These are phyloP conservation scores for Macrotus californicus DNA, from an alignment of 2,113 vertebrate genomes.

Conservation along the genomic window DNA sequence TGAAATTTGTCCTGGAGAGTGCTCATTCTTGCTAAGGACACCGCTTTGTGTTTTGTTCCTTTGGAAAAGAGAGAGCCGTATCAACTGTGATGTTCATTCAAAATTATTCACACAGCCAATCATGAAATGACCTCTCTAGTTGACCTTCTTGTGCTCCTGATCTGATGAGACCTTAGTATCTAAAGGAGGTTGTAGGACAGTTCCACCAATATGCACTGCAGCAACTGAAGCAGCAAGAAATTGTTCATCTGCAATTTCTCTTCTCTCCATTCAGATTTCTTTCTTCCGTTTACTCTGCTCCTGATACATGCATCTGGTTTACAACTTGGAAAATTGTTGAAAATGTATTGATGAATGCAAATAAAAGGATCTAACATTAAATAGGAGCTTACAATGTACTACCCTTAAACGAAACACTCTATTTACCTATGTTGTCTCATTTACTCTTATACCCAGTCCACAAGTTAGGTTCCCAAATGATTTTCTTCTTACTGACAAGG, in stretches of 20 bases:
- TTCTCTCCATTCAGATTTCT: slow-evolving; percentile 6
- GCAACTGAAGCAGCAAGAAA: background rate
- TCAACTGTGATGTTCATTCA: background rate
- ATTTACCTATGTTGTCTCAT: background rate
- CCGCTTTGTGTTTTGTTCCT: background rate
- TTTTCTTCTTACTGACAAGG: background rate
- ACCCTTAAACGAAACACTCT: slow-evolving; percentile 9
- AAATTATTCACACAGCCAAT: background rate
- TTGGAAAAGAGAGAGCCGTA: background rate
- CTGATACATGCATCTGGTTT: slow-evolving; percentile 39
- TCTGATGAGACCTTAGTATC: background rate
- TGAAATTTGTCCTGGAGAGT: background rate
- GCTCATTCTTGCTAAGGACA: background rate
- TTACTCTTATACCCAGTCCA: background rate
- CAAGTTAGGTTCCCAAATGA: background rate
- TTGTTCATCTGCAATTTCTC: background rate
- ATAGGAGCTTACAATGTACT: background rate
- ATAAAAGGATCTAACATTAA: slow-evolving; percentile 38
- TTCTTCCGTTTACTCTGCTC: slow-evolving; percentile 14
- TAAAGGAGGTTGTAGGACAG: background rate
- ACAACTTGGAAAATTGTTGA: slow-evolving; percentile 18
- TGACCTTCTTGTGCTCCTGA: background rate
- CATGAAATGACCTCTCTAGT: background rate
- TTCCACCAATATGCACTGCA: background rate
- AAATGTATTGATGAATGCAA: slow-evolving; percentile 21